phyloP scores from a whole-genome alignment of 1,140 invertebrate species.

The Holotrichia oblita region DNA sequence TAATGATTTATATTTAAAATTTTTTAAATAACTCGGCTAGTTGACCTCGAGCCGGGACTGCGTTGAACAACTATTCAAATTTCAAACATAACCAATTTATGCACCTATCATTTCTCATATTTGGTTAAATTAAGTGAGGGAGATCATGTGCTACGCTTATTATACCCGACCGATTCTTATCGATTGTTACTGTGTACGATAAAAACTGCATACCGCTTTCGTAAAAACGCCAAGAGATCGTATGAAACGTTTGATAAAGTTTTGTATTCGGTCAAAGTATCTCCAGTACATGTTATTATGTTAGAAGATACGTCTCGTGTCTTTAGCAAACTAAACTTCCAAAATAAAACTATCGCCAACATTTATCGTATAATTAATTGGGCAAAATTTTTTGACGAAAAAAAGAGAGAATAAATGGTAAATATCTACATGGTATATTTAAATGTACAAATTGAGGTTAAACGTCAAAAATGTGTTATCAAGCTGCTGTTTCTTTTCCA shows the following conservation, averaged over 20 bases:
- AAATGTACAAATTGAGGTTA: slow-evolving; percentile 29
- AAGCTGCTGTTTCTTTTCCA: background rate
- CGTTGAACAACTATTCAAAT: background rate
- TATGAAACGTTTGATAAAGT: slow-evolving; percentile 7
- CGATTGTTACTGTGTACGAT: background rate
- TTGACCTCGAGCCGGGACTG: background rate
- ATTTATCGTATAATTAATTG: too few relatives aligned
- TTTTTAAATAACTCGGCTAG: background rate
- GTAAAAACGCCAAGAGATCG: background rate
- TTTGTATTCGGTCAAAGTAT: slow-evolving; percentile 5
- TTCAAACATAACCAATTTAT: background rate
- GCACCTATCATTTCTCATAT: background rate
- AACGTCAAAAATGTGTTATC: background rate
- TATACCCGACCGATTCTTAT: background rate
- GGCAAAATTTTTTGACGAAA: too few relatives aligned
- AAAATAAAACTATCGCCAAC: background rate
- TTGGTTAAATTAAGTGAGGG: background rate
- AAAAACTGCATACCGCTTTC: background rate
- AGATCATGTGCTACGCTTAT: background rate
- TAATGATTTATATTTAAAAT: too few relatives aligned
- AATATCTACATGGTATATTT: background rate
- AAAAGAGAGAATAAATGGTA: too few relatives aligned
- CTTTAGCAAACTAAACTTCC: background rate
- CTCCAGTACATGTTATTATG: background rate
- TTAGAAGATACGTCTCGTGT: background rate